These are phyloP conservation scores for Lophura nycthemera DNA, from an alignment of 2,113 vertebrate species.

Conservation along the genomic window DNA sequence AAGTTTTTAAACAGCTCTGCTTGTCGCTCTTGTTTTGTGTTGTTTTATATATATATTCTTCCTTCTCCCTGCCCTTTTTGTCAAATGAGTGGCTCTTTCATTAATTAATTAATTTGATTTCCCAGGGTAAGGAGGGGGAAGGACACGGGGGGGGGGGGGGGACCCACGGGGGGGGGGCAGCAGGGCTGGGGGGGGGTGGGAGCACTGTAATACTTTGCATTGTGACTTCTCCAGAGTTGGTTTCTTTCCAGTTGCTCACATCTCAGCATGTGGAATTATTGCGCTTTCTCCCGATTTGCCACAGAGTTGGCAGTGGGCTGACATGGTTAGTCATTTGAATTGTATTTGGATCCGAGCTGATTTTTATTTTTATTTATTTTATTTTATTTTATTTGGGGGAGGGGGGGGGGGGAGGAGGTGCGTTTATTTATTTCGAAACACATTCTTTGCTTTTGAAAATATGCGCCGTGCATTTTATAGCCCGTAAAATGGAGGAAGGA, in stretches of 20 bases:
- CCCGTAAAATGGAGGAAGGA: constrained; percentile 36
- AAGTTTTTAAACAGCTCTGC: background rate
- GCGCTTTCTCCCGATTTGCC: constrained; percentile 45
- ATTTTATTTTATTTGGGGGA: background rate
- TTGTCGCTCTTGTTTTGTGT: background rate
- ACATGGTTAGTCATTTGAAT: constrained; percentile 46
- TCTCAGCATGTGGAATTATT: constrained; percentile 56
- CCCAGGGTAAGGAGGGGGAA: background rate
- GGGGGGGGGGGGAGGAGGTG: no score
- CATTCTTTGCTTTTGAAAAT: constrained; percentile 24
- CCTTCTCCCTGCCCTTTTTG: constrained; percentile 15
- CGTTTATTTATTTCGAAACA: background rate
- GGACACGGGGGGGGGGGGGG: background rate
- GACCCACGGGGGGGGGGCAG: background rate
- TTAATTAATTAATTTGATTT: background rate
- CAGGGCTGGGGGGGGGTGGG: background rate
- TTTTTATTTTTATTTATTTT: background rate
- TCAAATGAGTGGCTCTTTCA: constrained; percentile 3
- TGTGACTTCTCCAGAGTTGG: constrained; percentile 67
- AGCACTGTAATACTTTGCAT: constrained; percentile 41
- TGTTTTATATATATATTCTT: background rate
- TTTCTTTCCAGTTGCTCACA: constrained; percentile 70
- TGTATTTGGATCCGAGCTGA: constrained; percentile 22
- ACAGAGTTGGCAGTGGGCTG: constrained; percentile 54
- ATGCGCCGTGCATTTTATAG: background rate